phyloP scores from a whole-genome alignment of 2,113 vertebrate species.

The Spea bombifrons region DNA sequence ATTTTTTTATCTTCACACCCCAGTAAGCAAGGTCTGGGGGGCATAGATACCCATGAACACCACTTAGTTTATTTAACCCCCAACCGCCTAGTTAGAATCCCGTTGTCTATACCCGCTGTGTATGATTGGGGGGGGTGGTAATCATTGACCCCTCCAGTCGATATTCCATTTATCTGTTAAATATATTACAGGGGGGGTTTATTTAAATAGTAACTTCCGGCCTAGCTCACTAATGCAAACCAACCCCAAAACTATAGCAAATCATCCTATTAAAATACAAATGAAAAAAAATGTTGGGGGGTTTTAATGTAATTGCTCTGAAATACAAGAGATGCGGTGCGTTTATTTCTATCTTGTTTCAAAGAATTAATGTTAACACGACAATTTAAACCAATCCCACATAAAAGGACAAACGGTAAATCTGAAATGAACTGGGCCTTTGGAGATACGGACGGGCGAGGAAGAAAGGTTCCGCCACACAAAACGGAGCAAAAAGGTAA shows the following conservation, averaged over 20 bases:
- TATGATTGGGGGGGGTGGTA: too few relatives aligned
- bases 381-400: neutral
- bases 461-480: neutral
- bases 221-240: too few relatives aligned
- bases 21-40: too few relatives aligned
- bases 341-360: slow-evolving; percentile 10
- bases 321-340: neutral
- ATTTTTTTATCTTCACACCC: too few relatives aligned
- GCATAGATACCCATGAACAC: too few relatives aligned
- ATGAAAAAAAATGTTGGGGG: neutral
- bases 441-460: slow-evolving; percentile 4
- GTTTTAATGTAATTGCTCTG: neutral
- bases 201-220: too few relatives aligned
- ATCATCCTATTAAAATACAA: neutral
- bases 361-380: slow-evolving; percentile 1
- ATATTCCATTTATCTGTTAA: too few relatives aligned
- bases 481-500: slow-evolving; percentile 16
- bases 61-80: too few relatives aligned
- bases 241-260: neutral
- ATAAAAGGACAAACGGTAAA: slow-evolving; percentile 4
- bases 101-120: too few relatives aligned
- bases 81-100: too few relatives aligned
- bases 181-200: too few relatives aligned
- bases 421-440: slow-evolving; percentile 8
- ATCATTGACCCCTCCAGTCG: too few relatives aligned